phyloP scores from a whole-genome alignment of 37 sponge, comb jelly and placozoan species.

The Amphimedon queenslandica region DNA sequence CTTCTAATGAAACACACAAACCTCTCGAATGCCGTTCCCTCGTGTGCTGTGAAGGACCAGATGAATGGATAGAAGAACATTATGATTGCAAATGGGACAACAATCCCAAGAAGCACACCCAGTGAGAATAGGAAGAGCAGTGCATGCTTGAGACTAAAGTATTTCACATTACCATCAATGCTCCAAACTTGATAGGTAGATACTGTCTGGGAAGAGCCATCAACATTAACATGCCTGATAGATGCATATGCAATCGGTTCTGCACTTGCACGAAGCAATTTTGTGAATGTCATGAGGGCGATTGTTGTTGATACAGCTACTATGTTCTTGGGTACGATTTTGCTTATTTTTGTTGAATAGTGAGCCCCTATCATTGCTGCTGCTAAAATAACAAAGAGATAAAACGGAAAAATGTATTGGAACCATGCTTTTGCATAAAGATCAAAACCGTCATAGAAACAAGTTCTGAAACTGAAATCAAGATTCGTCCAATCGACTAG shows the following conservation, averaged over 20 bases:
- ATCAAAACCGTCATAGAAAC: constrained; percentile 41
- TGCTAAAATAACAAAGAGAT: constrained; percentile 16
- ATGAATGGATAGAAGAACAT: background rate
- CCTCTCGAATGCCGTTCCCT: background rate
- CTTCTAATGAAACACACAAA: background rate
- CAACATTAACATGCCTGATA: background rate
- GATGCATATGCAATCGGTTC: background rate
- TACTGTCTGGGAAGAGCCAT: too few species aligned
- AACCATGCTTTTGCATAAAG: constrained; percentile 11
- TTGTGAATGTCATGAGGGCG: constrained; percentile 11
- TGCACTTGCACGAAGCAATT: background rate
- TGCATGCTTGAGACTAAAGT: constrained; percentile 22
- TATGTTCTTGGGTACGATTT: constrained; percentile 2
- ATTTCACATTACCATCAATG: constrained; percentile 24
- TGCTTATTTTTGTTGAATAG: constrained; percentile 4
- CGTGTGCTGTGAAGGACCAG: background rate
- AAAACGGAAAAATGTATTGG: constrained; percentile 21
- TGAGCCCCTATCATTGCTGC: background rate
- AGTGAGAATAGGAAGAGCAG: constrained; percentile 6
- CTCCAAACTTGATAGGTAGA: constrained; percentile 12
- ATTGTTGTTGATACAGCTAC: constrained; percentile 31
- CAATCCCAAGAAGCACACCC: background rate
- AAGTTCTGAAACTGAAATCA: constrained; percentile 21
- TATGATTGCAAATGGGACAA: constrained; percentile 20
- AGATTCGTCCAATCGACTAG: constrained; percentile 23